Percentiles rank a stretch among this genome's conserved stretches.
Evolutionary conservation across 2,113 vertebrate species (phyloP).

Genomic region (Pelmatolapia mariae): DNA sequence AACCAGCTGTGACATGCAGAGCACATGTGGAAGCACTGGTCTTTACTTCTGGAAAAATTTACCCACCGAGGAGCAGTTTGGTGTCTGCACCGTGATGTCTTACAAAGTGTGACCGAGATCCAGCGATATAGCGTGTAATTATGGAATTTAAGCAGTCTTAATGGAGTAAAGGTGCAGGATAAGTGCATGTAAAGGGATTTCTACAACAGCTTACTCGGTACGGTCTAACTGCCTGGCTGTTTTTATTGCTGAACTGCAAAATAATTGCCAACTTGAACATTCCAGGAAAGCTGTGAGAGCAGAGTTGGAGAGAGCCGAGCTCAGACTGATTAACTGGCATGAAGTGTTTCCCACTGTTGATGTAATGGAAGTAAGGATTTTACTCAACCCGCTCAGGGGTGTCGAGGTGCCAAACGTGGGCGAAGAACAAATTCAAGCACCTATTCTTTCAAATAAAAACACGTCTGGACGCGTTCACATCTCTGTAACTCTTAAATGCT

Average conservation of each 20-base stretch:
- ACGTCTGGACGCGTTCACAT: neutral
- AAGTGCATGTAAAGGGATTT: conserved; percentile 11
- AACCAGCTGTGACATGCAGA: conserved; percentile 36
- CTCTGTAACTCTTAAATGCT: neutral
- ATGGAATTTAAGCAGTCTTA: neutral
- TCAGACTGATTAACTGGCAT: conserved; percentile 28
- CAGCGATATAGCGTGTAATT: neutral
- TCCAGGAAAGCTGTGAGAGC: conserved; percentile 18
- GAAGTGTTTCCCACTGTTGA: conserved; percentile 32
- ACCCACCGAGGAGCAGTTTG: neutral
- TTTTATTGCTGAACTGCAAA: neutral
- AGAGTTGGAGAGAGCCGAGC: neutral
- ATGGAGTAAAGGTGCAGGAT: neutral
- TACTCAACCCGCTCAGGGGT: neutral
- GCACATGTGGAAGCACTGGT: neutral
- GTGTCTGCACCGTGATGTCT: neutral
- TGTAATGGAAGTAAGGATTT: conserved; percentile 20
- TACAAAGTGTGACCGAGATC: neutral
- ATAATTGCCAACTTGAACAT: conserved; percentile 12
- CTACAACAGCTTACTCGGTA: neutral
- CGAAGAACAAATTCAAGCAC: neutral
- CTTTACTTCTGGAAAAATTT: neutral
- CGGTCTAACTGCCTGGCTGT: neutral
- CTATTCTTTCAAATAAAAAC: neutral
- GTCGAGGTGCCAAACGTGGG: neutral